Evolutionary conservation across 1,140 invertebrate genomes (phyloP).

Genomic region (Cotesia typhae): DNA sequence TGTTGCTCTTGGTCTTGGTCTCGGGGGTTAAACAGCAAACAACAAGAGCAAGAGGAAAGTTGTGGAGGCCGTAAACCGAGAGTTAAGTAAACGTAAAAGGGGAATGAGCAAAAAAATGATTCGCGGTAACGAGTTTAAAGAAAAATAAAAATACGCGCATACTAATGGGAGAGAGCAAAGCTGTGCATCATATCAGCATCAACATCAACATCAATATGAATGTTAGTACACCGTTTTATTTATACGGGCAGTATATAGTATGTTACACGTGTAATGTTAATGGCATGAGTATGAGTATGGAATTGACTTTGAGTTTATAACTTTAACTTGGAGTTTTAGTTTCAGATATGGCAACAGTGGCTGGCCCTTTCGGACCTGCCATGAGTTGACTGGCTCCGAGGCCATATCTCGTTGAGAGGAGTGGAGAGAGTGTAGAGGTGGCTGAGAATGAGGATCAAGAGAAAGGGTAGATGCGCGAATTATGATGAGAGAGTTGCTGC

Average conservation of each 20-base stretch:
- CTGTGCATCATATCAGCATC: too few species aligned
- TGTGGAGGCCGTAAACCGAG: too few species aligned
- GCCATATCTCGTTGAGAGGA: background rate
- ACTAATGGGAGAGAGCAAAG: too few species aligned
- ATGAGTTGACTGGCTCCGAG: constrained; percentile 7
- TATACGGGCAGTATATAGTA: too few species aligned
- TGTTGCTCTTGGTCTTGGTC: constrained; percentile 23
- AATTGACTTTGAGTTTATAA: too few species aligned
- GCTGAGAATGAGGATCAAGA: background rate
- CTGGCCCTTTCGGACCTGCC: constrained; percentile 30
- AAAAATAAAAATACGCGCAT: constrained; percentile 30
- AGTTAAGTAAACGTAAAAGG: too few species aligned
- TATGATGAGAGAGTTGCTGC: constrained; percentile 34
- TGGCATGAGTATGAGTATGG: background rate
- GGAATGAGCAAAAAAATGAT: constrained; percentile 3
- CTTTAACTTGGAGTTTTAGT: too few species aligned
- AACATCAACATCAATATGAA: too few species aligned
- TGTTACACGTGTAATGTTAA: background rate
- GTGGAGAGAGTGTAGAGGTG: background rate
- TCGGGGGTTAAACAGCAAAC: too few species aligned
- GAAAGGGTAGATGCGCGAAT: constrained; percentile 20
- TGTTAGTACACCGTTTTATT: too few species aligned
- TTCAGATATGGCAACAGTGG: constrained; percentile 53
- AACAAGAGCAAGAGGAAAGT: too few species aligned
- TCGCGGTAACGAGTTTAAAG: constrained; percentile 29